These are phyloP conservation scores for Irena cyanogastra DNA, from an alignment of 2,113 vertebrate species.

Conservation along the genomic window DNA sequence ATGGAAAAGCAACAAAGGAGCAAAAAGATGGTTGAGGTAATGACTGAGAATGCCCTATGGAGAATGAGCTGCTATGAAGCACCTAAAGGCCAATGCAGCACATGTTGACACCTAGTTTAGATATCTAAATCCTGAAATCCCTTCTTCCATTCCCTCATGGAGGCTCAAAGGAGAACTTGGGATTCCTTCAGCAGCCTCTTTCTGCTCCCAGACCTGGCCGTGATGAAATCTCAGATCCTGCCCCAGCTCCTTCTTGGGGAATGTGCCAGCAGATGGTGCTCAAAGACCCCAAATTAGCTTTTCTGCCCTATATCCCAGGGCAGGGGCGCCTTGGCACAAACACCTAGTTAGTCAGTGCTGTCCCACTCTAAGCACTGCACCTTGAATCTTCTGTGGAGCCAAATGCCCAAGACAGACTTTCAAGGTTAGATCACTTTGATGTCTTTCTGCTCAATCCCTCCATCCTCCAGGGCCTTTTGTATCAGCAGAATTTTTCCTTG, in stretches of 20 bases:
- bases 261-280: constrained; percentile 58
- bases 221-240: neutral
- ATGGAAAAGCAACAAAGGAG: neutral
- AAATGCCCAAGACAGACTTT: neutral
- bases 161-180: neutral
- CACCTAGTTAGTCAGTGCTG: neutral
- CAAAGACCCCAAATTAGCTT: neutral
- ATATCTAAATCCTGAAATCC: neutral
- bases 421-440: neutral
- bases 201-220: neutral
- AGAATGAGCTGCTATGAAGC: neutral
- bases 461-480: neutral
- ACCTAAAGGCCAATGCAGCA: neutral
- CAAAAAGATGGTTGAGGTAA: neutral
- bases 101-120: neutral
- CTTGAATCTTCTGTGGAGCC: neutral
- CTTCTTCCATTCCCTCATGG: neutral
- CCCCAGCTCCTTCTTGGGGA: neutral
- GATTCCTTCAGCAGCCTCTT: neutral
- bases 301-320: neutral
- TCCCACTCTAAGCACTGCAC: neutral
- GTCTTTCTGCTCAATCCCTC: neutral
- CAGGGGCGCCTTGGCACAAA: neutral
- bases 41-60: neutral
- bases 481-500: neutral